Base-by-base conservation (phyloP, 2,888 invertebrate species). In the Lepidochrysops patricia region DNA sequence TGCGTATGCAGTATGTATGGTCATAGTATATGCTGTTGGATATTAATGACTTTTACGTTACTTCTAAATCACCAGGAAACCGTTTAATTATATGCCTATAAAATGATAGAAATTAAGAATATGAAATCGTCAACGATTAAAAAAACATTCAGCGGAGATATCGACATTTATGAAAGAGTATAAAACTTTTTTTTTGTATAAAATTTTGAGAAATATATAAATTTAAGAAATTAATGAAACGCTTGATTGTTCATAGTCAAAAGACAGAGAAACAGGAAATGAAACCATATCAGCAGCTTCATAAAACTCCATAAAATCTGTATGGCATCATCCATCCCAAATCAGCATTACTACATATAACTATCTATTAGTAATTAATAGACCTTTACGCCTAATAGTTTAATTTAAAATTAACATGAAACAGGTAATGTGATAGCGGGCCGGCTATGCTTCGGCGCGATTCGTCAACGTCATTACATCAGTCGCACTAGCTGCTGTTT, bases 391-490 rank as follows among this genome's bases (percentile, higher is more conserved):
- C 64, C 63, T 67, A 61, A 62, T 61, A 69, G 68, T 80, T 75
- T 71, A 75, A 82, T 75, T 75, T 73, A 71, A 73, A 70, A 72
- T 75, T 77, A 76, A 78, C 73, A 75, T 74, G 71, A 84, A 84
- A 75, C 76, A 78, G 84, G 83, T 84, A 80, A 75, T 74, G 76
- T 81, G 79, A 82, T 80, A 72, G 75, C 73, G 73, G 74, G 76
- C 74, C 72, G 77, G 71, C 68, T 74, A 70, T 72, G n/a, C n/a
- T n/a, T 70, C 43, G 43, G 70, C 73, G 67, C 72, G 74, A 85
- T 85, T 85, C 83, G 84, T 84, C 81, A 80, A 76, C 75, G 82
- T 75, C 75, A 80, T 85, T 80, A 83, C 71, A 73, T 67, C 67
- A 75, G 74, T 74, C 74, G 73, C 66, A 67, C 66, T 50, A 13